These are phyloP conservation scores for Uropsilus gracilis DNA, from an alignment of 2,113 vertebrate genomes.

Conservation along the genomic window DNA sequence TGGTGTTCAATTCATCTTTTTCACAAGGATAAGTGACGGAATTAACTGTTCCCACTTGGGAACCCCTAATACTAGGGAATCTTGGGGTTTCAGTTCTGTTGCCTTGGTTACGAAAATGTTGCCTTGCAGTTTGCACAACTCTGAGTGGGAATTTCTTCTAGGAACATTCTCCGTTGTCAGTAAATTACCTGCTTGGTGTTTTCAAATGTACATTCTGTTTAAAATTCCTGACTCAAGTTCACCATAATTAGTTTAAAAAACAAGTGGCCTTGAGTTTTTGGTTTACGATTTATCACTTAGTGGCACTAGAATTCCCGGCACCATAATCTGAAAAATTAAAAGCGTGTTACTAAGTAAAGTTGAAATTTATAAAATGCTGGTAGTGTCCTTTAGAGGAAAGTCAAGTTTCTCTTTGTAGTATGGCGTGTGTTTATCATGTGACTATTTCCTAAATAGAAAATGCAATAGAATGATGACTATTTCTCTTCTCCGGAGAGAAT, in stretches of 20 bases:
- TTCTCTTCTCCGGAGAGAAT: background rate
- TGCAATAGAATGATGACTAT: background rate
- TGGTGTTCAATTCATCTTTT: background rate
- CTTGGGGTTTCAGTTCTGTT: slow-evolving; percentile 7
- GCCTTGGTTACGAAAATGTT: slow-evolving; percentile 20
- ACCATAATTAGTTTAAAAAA: background rate
- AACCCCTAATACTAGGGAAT: background rate
- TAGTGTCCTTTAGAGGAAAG: background rate
- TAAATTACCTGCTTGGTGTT: slow-evolving; percentile 3
- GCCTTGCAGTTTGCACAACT: background rate
- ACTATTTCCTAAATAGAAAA: background rate
- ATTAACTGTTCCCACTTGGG: slow-evolving; percentile 18
- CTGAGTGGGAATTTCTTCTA: background rate
- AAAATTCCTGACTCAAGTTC: slow-evolving; percentile 32
- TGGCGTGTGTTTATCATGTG: background rate
- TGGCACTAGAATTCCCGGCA: background rate
- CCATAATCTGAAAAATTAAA: background rate
- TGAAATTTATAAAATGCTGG: background rate
- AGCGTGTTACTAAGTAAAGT: background rate
- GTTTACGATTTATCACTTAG: background rate
- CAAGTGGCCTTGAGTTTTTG: background rate
- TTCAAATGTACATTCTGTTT: slow-evolving; percentile 44
- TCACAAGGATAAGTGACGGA: background rate
- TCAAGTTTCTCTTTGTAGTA: background rate
- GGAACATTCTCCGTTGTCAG: background rate